Percentiles rank a stretch among this genome's conserved stretches.
phyloP scores from a whole-genome alignment of 2,113 vertebrate genomes.

The Alethe diademata region DNA sequence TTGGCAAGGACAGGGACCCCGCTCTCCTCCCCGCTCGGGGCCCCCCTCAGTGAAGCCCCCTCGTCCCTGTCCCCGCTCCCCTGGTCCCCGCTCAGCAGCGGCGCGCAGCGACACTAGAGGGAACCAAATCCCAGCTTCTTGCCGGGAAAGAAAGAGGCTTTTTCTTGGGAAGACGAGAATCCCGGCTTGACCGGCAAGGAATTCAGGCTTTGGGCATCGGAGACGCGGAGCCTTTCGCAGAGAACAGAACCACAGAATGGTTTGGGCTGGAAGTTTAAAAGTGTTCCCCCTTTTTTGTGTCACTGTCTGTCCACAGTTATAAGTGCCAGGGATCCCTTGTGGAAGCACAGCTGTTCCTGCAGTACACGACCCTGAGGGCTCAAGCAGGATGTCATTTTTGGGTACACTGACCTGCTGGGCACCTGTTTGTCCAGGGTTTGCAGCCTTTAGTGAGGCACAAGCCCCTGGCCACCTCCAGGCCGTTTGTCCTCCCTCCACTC shows the following conservation, averaged over 20 bases:
- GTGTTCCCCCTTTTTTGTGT: not conserved
- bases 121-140: constrained; percentile 4
- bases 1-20: fast-evolving
- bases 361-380: not conserved
- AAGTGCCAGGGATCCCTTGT: not conserved
- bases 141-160: not conserved
- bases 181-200: not conserved
- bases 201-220: not conserved
- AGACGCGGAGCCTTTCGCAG: not conserved
- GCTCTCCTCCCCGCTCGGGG: fast-evolving
- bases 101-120: not conserved
- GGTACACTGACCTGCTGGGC: not conserved
- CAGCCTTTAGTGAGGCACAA: not conserved
- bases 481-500: fast-evolving
- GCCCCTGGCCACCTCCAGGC: not conserved
- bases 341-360: not conserved
- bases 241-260: not conserved
- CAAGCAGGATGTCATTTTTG: fast-evolving
- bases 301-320: not conserved
- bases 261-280: not conserved
- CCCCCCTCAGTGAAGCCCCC: not conserved
- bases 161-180: not conserved
- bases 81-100: not conserved
- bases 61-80: not conserved
- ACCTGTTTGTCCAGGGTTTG: not conserved